Base-by-base conservation (phyloP, 2,888 invertebrate species). In the Gymnocheta viridis region DNA sequence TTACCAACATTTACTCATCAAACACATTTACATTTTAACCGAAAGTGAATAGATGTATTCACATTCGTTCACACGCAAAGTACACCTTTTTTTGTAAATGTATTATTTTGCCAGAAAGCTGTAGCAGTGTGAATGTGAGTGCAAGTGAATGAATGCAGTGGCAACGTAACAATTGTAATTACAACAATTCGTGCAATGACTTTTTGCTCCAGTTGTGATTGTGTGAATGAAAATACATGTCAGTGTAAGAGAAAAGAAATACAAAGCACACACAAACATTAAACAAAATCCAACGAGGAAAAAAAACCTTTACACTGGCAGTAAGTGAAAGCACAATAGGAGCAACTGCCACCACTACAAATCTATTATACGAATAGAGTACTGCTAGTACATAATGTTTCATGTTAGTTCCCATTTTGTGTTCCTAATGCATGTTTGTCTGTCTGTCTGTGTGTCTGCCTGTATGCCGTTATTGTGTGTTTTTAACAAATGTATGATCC, bases 131-230 rank as follows among this genome's bases (percentile, higher is more conserved):
- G 3, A 14, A 44, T 54, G 41, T 5, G 24, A 38, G 64, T 54
- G 41, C 64, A 41, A 54, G 14, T 47, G 44, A 47, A 47, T 76
- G 24, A 32, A 69, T n/a, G 24, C 19, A 70, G 24, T 70, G 74
- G 64, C 66, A 84, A 81, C 77, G 67, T 27, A 81, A 72, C 84
- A 77, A 84, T 84, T 81, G 72, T 77, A 84, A 84, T 84, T 84
- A 81, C 81, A 77, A 81, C 84, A 84, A 81, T 64, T 77, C 84
- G 69, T 73, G 54, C 84, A 84, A 84, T 84, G 84, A 81, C 84
- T 84, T 84, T 78, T 84, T 84, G 84, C 84, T 84, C 84, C 69
- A 84, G 72, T 84, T 84, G 81, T 49, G 69, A 78, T 77, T 81
- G 84, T 78, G 35, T 72, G 73, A 76, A 79, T 69, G 62, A 54